Evolutionary conservation across 2,797 vertebrate species (phyloP).

Genomic region (Phalanger gymnotis): DNA sequence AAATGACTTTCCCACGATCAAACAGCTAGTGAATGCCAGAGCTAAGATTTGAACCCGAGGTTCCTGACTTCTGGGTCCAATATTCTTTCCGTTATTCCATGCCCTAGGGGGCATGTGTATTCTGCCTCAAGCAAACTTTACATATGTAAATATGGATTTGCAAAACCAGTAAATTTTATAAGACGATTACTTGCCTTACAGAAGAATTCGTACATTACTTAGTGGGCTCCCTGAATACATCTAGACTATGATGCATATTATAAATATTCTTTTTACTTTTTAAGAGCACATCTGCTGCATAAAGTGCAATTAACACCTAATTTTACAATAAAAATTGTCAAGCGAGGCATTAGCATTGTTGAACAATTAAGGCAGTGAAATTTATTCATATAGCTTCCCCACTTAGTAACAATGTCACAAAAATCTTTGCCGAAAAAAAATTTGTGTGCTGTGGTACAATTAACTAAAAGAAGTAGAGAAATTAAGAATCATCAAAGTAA

Average conservation of each 20-base stretch:
- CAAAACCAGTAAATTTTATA: no score
- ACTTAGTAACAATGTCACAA: neutral
- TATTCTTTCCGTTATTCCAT: no score
- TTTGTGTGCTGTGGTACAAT: neutral
- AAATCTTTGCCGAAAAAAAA: neutral
- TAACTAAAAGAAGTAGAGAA: neutral
- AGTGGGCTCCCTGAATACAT: neutral
- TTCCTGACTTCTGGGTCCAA: neutral
- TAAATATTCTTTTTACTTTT: neutral
- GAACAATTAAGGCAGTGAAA: neutral
- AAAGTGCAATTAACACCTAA: neutral
- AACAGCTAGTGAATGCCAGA: neutral
- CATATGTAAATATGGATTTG: no score
- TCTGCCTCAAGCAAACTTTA: no score
- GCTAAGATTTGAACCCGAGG: neutral
- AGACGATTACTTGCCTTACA: no score
- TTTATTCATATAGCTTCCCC: neutral
- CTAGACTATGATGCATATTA: neutral
- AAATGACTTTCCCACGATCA: neutral
- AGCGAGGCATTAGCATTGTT: neutral
- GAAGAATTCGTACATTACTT: neutral
- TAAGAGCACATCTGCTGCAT: neutral
- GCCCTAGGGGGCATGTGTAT: no score
- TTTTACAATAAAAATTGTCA: neutral
- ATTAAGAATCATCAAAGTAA: neutral